Evolutionary conservation across 2,113 vertebrate genomes (phyloP).

Genomic region (Serilophus lunatus): DNA sequence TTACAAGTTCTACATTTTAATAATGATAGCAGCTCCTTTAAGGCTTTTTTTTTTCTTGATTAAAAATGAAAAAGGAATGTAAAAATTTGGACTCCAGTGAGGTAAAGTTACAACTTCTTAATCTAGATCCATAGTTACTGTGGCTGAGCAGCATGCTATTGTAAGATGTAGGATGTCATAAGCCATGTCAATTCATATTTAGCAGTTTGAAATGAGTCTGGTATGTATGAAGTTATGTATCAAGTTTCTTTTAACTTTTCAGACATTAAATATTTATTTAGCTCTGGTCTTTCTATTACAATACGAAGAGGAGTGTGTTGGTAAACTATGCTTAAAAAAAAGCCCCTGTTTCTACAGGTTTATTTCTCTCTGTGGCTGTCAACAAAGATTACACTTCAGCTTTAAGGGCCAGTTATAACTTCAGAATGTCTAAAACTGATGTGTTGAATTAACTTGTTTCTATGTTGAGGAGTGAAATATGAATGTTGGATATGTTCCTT

Average conservation of each 20-base stretch:
- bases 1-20: neutral
- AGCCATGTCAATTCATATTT: slow-evolving; percentile 2
- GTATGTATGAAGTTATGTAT: neutral
- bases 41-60: neutral
- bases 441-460: neutral
- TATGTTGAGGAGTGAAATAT: neutral
- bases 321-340: neutral
- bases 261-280: slow-evolving; percentile 19
- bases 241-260: slow-evolving; percentile 26
- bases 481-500: neutral
- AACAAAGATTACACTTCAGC: neutral
- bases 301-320: neutral
- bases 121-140: neutral
- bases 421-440: neutral
- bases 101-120: neutral
- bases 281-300: neutral
- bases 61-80: neutral
- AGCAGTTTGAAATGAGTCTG: neutral
- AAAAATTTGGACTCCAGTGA: neutral
- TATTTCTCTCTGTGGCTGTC: neutral
- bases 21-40: neutral
- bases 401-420: neutral
- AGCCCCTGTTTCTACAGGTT: neutral
- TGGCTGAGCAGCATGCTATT: neutral
- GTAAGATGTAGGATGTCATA: neutral